These are phyloP conservation scores for Enoplosus armatus DNA, from an alignment of 2,797 vertebrate genomes.

Conservation along the genomic window DNA sequence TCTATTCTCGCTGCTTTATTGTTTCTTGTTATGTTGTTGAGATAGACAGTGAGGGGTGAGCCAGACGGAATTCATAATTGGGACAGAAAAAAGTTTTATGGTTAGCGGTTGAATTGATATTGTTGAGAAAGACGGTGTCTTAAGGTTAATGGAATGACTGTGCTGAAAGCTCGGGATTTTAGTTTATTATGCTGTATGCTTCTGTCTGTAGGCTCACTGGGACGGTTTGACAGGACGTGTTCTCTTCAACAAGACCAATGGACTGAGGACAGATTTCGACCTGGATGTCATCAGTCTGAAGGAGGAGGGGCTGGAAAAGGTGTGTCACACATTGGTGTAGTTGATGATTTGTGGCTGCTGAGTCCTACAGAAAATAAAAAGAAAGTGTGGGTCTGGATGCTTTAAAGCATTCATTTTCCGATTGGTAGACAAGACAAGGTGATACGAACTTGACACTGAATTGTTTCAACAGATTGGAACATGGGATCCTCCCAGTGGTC, in stretches of 20 bases:
- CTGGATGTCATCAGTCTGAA: constrained; percentile 98
- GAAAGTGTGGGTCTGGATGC: neutral
- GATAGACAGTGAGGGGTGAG: constrained; percentile 62
- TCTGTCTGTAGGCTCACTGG: constrained; percentile 92
- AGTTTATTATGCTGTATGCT: constrained; percentile 35
- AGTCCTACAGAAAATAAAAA: constrained; percentile 1
- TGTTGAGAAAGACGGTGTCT: constrained; percentile 52
- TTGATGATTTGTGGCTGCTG: constrained; percentile 6
- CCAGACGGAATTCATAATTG: constrained; percentile 71
- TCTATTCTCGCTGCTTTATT: constrained; percentile 64
- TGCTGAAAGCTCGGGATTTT: constrained; percentile 29
- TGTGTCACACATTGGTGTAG: constrained; percentile 60
- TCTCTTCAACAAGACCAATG: constrained; percentile 97
- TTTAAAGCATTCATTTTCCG: constrained; percentile 37
- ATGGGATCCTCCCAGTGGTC: constrained; percentile 95
- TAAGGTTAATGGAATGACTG: constrained; percentile 59
- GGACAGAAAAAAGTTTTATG: constrained; percentile 50
- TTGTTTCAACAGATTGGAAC: constrained; percentile 92
- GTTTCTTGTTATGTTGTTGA: constrained; percentile 75
- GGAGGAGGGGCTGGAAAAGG: constrained; percentile 98
- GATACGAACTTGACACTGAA: constrained; percentile 49
- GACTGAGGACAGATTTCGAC: constrained; percentile 97
- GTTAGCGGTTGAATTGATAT: constrained; percentile 49
- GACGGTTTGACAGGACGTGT: constrained; percentile 97
- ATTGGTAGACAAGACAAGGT: constrained; percentile 24